These are phyloP conservation scores for Nicator chloris DNA, from an alignment of 2,113 vertebrate genomes.

Conservation along the genomic window DNA sequence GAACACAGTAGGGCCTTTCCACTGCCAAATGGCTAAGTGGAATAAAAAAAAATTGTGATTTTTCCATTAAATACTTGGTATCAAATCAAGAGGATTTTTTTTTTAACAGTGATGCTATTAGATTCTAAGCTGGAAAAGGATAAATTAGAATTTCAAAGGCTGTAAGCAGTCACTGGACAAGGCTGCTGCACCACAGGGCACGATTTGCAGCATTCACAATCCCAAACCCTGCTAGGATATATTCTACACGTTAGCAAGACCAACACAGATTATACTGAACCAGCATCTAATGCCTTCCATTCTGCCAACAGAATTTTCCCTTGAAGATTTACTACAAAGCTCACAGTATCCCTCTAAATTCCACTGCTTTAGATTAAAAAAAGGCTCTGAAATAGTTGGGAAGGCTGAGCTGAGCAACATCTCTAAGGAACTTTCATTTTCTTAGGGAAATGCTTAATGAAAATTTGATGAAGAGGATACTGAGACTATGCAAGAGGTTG, in stretches of 20 bases:
- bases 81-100: background rate
- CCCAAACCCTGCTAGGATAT: background rate
- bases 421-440: background rate
- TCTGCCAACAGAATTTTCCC: background rate
- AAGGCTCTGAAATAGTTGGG: background rate
- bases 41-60: conserved; percentile 25
- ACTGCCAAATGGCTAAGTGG: conserved; percentile 44
- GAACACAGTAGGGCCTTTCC: conserved; percentile 44
- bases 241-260: background rate
- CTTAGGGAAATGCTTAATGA: background rate
- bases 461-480: background rate
- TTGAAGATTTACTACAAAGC: background rate
- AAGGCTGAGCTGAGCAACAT: background rate
- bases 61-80: conserved; percentile 51
- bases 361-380: background rate
- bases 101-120: background rate
- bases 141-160: background rate
- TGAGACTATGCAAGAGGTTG: background rate
- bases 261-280: background rate
- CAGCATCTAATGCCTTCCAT: background rate
- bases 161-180: background rate
- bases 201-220: background rate
- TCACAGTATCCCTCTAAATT: background rate
- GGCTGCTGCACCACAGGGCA: background rate
- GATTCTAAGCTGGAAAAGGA: background rate